Conservation (phyloP, 2,888 invertebrate species). For the Tenthredo mesomela region DNA sequence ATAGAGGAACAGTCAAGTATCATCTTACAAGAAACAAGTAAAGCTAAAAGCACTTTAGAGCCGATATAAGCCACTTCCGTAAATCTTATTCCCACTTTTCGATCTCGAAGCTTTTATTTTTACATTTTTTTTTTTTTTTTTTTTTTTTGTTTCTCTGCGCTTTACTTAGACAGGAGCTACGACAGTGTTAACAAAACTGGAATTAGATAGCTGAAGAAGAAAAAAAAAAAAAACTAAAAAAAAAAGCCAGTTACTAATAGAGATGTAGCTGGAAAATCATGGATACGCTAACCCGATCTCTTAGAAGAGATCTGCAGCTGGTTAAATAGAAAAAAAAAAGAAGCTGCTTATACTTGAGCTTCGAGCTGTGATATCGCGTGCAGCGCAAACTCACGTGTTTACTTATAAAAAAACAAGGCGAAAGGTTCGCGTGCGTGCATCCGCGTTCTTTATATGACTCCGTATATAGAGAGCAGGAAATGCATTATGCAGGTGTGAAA, state of each 20-base stretch:
- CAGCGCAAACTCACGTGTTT: background rate
- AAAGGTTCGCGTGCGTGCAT: conserved; percentile 50
- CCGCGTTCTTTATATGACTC: conserved; percentile 28
- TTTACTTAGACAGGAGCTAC: background rate
- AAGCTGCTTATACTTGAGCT: background rate
- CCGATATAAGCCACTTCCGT: conserved; percentile 17
- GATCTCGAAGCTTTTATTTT: background rate
- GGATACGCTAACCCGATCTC: background rate
- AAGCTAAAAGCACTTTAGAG: conserved; percentile 41
- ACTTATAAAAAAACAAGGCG: conserved; percentile 23
- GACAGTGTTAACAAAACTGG: conserved; percentile 8
- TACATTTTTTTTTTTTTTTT: background rate
- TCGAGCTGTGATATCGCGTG: conserved; percentile 40
- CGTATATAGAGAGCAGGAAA: conserved; percentile 27
- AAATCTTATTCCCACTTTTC: conserved; percentile 18
- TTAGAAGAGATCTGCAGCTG: background rate
- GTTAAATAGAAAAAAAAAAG: background rate
- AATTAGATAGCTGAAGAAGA: background rate
- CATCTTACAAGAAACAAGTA: conserved; percentile 43
- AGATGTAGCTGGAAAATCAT: conserved; percentile 9
- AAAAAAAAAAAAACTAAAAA: background rate
- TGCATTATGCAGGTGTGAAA: conserved; percentile 38
- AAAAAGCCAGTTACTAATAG: conserved; percentile 9
- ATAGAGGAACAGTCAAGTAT: conserved; percentile 39
- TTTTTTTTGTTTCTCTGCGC: background rate